Evolutionary conservation across 2,888 invertebrate genomes (phyloP), one percentile per base, ranked within the genome.

Genomic region (Trachelus stipa): DNA sequence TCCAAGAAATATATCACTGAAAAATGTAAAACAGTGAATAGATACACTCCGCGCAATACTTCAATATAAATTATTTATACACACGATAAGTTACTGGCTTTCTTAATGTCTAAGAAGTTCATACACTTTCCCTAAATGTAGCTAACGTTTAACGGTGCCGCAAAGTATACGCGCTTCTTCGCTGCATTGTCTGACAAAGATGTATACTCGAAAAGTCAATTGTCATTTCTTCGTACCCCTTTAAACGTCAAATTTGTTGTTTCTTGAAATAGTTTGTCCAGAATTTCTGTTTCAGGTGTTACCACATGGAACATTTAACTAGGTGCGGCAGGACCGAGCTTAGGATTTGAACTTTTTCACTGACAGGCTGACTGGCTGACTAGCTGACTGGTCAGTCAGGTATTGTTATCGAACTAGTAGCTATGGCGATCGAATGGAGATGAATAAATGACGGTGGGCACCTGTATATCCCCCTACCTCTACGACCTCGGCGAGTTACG

Each of bases 351-450:
- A 56, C 56, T 56, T 56, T 40, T 56, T 56, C 56, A 56, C 56
- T 56, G 56, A 56, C 56, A 23, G 56, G 23, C 15, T 40, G 40
- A 40, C 56, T 56, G 40, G 15, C 40, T 40, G 12, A 15, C 37
- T 40, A 2, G 0, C 6, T 40, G 56, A 56, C 56, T 23, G 23
- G 23, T 56, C 56, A 23, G 56, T 56, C 56, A 23, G 23, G 23
- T 56, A 56, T 56, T 56, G 56, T 56, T 56, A 56, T 15, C 23
- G 56, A 56, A 56, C 56, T 56, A 56, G 56, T 56, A 56, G 56
- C 56, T 56, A 56, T 56, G 56, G 56, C 82, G 85, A 83, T 86
- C 83, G 84, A 87, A 83, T 80, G 73, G 77, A 77, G 79, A 84
- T 80, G 77, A 81, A 81, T 80, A 80, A 82, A 80, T 80, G 77